Percentiles rank a stretch among this genome's conserved stretches.
phyloP scores from a whole-genome alignment of 2,797 vertebrate genomes.

The Etheostoma perlongum region DNA sequence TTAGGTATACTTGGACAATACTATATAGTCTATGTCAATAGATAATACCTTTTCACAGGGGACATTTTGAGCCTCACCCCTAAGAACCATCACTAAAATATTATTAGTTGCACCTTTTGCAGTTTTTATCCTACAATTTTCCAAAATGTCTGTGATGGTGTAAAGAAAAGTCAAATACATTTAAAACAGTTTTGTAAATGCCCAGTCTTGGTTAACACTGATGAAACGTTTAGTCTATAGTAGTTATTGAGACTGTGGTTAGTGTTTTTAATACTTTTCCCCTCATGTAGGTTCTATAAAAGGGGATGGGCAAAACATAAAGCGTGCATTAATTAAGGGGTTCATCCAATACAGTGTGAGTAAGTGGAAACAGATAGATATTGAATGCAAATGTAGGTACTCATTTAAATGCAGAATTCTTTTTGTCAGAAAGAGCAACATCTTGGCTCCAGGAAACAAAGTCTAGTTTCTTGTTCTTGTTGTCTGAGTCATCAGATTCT shows the following conservation, averaged over 20 bases:
- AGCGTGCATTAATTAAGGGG: not conserved
- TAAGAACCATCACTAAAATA: not conserved
- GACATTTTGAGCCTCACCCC: not conserved
- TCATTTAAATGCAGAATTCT: conserved; percentile 2
- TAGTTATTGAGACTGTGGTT: not conserved
- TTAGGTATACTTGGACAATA: not conserved
- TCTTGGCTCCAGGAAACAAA: conserved; percentile 34
- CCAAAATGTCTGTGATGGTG: not conserved
- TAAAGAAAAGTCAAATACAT: not conserved
- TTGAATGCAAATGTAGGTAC: not conserved
- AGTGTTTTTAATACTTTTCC: not conserved
- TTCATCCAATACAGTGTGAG: not conserved
- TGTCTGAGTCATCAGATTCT: conserved; percentile 34
- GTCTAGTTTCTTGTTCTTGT: conserved; percentile 4
- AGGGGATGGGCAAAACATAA: not conserved
- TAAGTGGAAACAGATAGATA: not conserved
- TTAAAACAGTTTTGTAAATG: too few relatives aligned
- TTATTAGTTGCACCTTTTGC: not conserved
- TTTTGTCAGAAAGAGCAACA: not conserved
- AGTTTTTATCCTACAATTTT: not conserved
- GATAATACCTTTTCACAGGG: not conserved
- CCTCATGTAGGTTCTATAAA: not conserved
- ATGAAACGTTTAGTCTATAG: not conserved
- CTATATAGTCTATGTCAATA: not conserved
- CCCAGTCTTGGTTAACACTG: not conserved